These are phyloP conservation scores for Campopleginae sp. DNA, from an alignment of 2,888 invertebrate species.

Conservation along the genomic window DNA sequence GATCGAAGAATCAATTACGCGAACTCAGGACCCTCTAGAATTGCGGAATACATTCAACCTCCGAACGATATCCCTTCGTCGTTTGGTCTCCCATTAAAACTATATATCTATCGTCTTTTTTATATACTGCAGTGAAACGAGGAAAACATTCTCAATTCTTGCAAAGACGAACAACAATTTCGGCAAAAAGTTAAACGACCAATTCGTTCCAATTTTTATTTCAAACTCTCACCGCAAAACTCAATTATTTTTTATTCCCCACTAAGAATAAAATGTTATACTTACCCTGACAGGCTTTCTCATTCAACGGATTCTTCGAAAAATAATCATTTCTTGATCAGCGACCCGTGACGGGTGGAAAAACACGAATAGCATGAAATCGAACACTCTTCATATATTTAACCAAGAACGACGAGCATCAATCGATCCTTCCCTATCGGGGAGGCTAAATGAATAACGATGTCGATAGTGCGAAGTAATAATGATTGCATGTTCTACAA, in stretches of 20 bases:
- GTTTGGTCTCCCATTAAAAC: neutral
- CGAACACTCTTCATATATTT: neutral
- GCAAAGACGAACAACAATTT: neutral
- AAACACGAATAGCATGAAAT: neutral
- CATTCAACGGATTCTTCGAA: neutral
- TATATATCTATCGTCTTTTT: neutral
- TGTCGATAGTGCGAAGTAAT: neutral
- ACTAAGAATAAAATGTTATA: neutral
- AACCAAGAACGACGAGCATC: neutral
- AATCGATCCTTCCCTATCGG: neutral
- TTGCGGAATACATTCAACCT: neutral
- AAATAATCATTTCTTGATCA: neutral
- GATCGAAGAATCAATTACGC: constrained; percentile 68
- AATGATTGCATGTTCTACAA: neutral
- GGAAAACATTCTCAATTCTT: neutral
- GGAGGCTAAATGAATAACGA: neutral
- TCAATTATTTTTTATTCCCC: neutral
- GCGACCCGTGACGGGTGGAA: neutral
- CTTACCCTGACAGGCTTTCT: neutral
- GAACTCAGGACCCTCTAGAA: constrained; percentile 51
- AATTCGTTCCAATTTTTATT: neutral
- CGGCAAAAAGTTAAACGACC: neutral
- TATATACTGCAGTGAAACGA: neutral
- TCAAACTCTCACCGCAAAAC: neutral
- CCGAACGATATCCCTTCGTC: neutral